Conservation (phyloP, 2,888 invertebrate species). For the Drosophila quinaria region DNA sequence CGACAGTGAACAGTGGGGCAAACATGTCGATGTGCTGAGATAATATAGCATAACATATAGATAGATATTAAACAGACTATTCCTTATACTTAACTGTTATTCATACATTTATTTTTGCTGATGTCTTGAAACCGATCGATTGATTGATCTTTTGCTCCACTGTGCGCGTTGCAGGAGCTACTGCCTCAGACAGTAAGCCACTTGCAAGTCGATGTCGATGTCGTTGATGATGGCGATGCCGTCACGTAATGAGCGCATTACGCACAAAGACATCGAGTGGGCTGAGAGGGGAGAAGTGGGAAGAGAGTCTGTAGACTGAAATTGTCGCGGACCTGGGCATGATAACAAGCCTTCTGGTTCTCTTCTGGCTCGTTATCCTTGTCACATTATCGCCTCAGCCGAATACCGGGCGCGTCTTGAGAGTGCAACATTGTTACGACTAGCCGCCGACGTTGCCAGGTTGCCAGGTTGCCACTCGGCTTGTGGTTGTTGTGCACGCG, state of each 20-base stretch:
- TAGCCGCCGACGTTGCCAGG: conserved; percentile 42
- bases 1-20: conserved; percentile 11
- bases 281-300: neutral
- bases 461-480: conserved; percentile 22
- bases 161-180: conserved; percentile 2
- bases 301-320: conserved; percentile 8
- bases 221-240: conserved; percentile 51
- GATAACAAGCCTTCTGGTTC: conserved; percentile 62
- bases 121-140: neutral
- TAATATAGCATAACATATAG: neutral
- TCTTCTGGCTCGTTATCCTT: conserved; percentile 73
- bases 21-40: neutral
- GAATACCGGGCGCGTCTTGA: conserved; percentile 73
- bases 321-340: conserved; percentile 36
- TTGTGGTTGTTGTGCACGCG: conserved; percentile 72
- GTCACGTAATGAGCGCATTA: conserved; percentile 80
- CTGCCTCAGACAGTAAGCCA: conserved; percentile 33
- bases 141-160: neutral
- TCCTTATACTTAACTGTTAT: neutral
- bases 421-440: conserved; percentile 77
- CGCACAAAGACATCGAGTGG: conserved; percentile 53
- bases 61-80: neutral
- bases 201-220: conserved; percentile 49
- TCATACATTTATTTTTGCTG: neutral
- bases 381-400: conserved; percentile 81